Evolutionary conservation across 2,113 vertebrate genomes (phyloP), one percentile per base, ranked within the genome.

Genomic region (Spermophilus dauricus): DNA sequence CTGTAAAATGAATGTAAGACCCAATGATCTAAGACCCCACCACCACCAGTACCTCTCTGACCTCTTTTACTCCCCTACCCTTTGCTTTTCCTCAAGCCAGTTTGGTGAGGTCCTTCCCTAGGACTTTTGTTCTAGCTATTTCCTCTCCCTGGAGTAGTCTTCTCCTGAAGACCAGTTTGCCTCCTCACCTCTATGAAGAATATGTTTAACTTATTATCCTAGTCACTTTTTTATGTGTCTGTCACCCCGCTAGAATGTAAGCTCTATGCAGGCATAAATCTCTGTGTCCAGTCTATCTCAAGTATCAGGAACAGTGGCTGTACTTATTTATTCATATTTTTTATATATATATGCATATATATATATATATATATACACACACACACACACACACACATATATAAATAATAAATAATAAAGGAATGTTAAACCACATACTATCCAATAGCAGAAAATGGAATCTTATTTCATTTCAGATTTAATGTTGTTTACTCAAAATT

Each of bases 381-480:
- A 42, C 39, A 39, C 4, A 39, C 39, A 39, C 4, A 42, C 42
- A 42, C 42, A 42, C 42, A 42, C 1, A 42, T 6, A 42, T 42
- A 42, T 42, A 42, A 42, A 42, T 42, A 42, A 42, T 42, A 42
- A 42, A 42, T 42, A 42, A 51, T 65, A 77, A 77, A 67, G 34
- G 56, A 77, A 56, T 48, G 17, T 58, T 51, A 78, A 88, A 26
- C 5, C n/a, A 26, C 34, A 26, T 9, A 24, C 4, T 45, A 13
- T 5, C 34, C 30, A 26, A 70, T 63, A 14, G 18, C 4, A 92
- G 30, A 81, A 94, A 80, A 51, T 77, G 51, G 28, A 78, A 69
- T 77, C 37, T 73, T 78, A 89, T 30, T 77, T 85, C 39, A 78
- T 58, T 78, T 91, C 32, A 89, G n/a, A 10, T 56, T 90, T 86